These are phyloP conservation scores for Rutilus rutilus DNA, from an alignment of 2,113 vertebrate genomes.

Conservation along the genomic window DNA sequence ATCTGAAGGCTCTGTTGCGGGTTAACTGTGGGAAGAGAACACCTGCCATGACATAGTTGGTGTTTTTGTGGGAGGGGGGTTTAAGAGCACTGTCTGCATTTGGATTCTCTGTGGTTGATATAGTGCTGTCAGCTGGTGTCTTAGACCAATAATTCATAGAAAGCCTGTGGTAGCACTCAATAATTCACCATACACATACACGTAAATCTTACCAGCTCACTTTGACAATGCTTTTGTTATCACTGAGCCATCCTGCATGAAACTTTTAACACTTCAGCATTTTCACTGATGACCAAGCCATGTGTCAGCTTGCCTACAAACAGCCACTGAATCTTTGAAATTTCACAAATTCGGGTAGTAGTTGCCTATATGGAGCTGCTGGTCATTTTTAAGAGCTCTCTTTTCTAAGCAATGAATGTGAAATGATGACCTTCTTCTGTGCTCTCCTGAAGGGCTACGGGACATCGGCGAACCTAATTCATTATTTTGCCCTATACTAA, in stretches of 20 bases:
- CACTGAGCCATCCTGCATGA: slow-evolving; percentile 41
- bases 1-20: not conserved
- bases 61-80: slow-evolving; percentile 37
- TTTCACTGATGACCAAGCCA: not conserved
- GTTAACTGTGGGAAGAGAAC: slow-evolving; percentile 29
- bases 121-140: slow-evolving; percentile 48
- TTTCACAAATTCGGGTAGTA: not conserved
- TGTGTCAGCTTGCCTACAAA: not conserved
- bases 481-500: slow-evolving; percentile 42
- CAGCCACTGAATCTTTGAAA: not conserved
- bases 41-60: slow-evolving; percentile 36
- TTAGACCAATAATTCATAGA: slow-evolving; percentile 62
- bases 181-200: slow-evolving; percentile 57
- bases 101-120: slow-evolving; percentile 49
- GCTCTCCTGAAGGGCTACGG: slow-evolving; percentile 10
- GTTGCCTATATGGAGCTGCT: slow-evolving; percentile 7
- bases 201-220: slow-evolving; percentile 39
- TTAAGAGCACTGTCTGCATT: slow-evolving; percentile 46
- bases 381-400: slow-evolving; percentile 10
- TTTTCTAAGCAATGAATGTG: slow-evolving; percentile 45
- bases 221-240: slow-evolving; percentile 48
- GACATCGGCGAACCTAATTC: slow-evolving; percentile 38
- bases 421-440: slow-evolving; percentile 48
- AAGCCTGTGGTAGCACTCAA: slow-evolving; percentile 59
- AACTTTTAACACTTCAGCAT: slow-evolving; percentile 42